A percentile compares a stretch with the other conserved stretches of the same genome.
phyloP scores from a whole-genome alignment of 2,113 vertebrate species.

The Accipiter cooperii region DNA sequence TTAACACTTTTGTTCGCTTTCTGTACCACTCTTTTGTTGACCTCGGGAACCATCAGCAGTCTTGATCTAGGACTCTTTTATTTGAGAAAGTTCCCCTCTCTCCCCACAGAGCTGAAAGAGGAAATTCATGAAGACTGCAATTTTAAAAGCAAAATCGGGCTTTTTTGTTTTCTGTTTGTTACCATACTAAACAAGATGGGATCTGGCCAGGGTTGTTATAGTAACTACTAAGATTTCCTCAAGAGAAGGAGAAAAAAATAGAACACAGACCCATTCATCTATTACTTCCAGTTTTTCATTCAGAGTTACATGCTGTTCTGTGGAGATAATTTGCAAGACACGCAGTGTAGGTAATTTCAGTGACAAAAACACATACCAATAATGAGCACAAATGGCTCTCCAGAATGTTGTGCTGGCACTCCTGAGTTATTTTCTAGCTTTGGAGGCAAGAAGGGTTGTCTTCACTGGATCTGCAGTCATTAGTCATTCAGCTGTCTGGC shows the following conservation, averaged over 20 bases:
- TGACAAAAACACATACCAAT: background rate
- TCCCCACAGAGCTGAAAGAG: background rate
- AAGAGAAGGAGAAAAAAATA: slow-evolving; percentile 61
- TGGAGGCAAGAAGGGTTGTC: background rate
- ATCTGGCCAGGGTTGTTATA: slow-evolving; percentile 76
- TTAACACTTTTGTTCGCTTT: background rate
- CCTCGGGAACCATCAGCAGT: rapidly evolving
- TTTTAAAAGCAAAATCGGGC: background rate
- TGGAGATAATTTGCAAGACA: background rate
- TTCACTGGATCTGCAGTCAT: background rate
- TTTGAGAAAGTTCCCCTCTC: background rate
- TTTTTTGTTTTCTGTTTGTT: slow-evolving; percentile 50
- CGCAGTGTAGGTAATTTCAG: background rate
- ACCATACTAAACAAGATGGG: slow-evolving; percentile 59
- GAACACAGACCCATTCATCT: slow-evolving; percentile 61
- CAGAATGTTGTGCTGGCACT: background rate
- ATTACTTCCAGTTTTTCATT: slow-evolving; percentile 30
- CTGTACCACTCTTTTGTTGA: background rate
- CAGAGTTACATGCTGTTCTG: background rate
- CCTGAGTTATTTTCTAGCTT: background rate
- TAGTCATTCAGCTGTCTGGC: background rate
- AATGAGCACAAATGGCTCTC: background rate
- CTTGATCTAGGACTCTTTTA: background rate
- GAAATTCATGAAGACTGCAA: background rate
- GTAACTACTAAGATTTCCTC: slow-evolving; percentile 73